Conservation (phyloP, 2,888 invertebrate species). For the Rutpela maculata region DNA sequence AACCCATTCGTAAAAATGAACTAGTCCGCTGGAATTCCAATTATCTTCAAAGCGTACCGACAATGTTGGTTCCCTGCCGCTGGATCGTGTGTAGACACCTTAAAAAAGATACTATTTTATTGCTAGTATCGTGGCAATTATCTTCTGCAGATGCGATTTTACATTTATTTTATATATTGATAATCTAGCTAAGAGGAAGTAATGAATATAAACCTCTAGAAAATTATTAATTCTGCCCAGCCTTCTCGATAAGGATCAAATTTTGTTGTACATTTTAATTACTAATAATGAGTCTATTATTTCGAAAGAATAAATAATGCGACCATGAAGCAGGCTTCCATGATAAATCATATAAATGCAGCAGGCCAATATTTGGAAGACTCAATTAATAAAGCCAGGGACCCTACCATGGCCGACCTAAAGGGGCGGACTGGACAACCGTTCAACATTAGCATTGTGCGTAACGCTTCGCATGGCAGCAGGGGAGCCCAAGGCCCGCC, state of each 20-base stretch:
- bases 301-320: conserved; percentile 55
- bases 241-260: conserved; percentile 54
- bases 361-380: conserved; percentile 60
- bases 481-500: conserved; percentile 54
- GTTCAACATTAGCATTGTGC: conserved; percentile 65
- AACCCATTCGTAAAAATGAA: no score
- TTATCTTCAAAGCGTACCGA: no score
- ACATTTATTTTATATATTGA: not conserved
- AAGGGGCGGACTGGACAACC: conserved; percentile 66
- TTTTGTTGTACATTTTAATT: conserved; percentile 61
- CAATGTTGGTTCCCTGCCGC: no score
- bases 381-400: conserved; percentile 67
- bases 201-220: conserved; percentile 43
- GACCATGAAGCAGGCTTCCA: conserved; percentile 52
- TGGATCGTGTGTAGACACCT: not conserved
- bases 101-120: not conserved
- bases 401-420: conserved; percentile 61
- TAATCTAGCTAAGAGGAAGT: not conserved
- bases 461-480: conserved; percentile 47
- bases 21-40: no score
- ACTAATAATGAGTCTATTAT: conserved; percentile 63
- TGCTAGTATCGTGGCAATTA: not conserved
- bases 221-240: conserved; percentile 54
- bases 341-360: conserved; percentile 57
- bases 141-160: not conserved